Conservation (phyloP, 2,888 invertebrate genomes). For the Apeira syringaria region DNA sequence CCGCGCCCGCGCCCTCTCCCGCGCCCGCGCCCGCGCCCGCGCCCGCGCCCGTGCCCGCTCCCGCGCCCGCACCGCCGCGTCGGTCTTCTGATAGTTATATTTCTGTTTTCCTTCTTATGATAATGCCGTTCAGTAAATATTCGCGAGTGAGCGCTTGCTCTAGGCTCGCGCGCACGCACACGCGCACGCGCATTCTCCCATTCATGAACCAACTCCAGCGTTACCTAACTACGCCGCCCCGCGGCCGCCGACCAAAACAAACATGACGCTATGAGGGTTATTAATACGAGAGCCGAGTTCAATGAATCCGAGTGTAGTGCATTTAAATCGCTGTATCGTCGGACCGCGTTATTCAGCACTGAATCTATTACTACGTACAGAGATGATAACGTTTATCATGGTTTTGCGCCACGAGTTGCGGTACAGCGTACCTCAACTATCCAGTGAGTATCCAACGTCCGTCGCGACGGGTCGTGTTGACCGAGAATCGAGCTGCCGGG, state of each 20-base stretch:
- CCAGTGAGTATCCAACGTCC: no score
- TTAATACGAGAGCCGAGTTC: conserved; percentile 80
- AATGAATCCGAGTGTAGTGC: conserved; percentile 67
- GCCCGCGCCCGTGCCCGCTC: no score
- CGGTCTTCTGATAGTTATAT: conserved; percentile 73
- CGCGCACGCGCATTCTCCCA: conserved; percentile 61
- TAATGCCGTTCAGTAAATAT: conserved; percentile 77
- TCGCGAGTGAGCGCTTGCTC: conserved; percentile 57
- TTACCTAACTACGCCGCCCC: conserved; percentile 73
- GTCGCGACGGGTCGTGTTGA: no score
- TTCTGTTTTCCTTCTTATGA: no score
- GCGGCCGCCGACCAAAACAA: conserved; percentile 73
- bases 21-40: no score
- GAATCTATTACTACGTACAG: no score
- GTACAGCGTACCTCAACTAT: no score
- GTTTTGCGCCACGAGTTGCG: no score
- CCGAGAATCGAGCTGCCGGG: no score
- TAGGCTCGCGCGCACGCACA: conserved; percentile 51
- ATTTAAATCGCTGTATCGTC: conserved; percentile 65
- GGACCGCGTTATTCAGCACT: conserved; percentile 41
- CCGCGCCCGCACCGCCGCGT: conserved; percentile 60
- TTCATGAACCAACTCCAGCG: conserved; percentile 82
- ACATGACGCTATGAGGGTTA: conserved; percentile 71
- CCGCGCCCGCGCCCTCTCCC: no score
- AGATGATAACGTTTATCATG: no score